Conservation (phyloP, 2,888 invertebrate species). For the Pachliopta kotzebuea region DNA sequence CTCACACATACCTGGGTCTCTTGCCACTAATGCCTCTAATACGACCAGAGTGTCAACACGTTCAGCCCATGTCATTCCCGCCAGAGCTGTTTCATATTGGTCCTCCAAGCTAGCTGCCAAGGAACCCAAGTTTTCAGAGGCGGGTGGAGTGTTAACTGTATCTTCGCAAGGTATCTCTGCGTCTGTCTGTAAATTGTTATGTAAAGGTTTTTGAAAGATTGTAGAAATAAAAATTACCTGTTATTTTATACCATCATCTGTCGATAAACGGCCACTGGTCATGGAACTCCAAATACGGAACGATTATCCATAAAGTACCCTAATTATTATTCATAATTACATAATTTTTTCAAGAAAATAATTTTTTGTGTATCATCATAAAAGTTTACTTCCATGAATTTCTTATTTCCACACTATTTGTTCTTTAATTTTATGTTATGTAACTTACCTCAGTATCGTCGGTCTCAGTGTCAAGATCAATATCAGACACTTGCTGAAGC, state of each 20-base stretch:
- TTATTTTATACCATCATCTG: no score
- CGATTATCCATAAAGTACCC: no score
- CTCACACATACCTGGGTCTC: constrained; percentile 88
- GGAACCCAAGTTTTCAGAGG: constrained; percentile 42
- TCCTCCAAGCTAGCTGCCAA: constrained; percentile 78
- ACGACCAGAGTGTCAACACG: constrained; percentile 90
- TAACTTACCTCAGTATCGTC: constrained; percentile 84
- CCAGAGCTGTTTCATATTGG: constrained; percentile 85
- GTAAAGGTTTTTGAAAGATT: no score
- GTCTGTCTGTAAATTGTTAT: constrained; percentile 73
- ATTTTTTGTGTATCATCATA: no score
- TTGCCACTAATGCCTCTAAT: constrained; percentile 87
- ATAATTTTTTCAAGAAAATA: no score
- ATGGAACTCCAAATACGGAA: no score
- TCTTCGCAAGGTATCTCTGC: constrained; percentile 82
- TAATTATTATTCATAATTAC: no score
- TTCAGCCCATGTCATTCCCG: constrained; percentile 92
- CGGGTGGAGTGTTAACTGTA: constrained; percentile 36
- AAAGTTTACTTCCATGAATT: no score
- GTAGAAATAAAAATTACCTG: no score
- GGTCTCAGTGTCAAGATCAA: constrained; percentile 90
- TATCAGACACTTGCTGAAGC: constrained; percentile 85
- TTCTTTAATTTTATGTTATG: neutral
- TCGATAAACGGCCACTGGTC: no score
- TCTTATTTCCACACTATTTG: no score